Percentiles rank a stretch among this genome's conserved stretches.
Conservation (phyloP, 2,888 invertebrate genomes). For the Bursaphelenchus okinawaensis region DNA sequence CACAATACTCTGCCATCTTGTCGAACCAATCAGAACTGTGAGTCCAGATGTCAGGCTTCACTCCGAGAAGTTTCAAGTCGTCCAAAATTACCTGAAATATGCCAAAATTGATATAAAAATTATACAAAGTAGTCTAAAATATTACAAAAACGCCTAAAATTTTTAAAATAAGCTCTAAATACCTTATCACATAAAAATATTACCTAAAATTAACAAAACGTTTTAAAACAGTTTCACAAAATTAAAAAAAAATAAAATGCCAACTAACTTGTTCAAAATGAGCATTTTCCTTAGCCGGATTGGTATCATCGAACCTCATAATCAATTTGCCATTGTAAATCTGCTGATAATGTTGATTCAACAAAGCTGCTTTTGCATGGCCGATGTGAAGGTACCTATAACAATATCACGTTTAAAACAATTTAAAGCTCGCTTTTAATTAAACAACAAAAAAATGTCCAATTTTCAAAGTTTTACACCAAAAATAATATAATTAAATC, state of each 20-base stretch:
- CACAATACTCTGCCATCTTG: conserved; percentile 78
- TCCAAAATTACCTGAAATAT: conserved; percentile 71
- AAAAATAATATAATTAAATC: background rate
- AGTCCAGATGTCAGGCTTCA: conserved; percentile 84
- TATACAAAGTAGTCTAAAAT: background rate
- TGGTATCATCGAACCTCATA: conserved; percentile 99
- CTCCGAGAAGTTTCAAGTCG: conserved; percentile 81
- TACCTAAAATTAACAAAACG: too few species aligned
- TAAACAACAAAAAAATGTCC: too few species aligned
- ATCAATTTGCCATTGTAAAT: conserved; percentile 86
- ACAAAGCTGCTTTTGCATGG: conserved; percentile 93
- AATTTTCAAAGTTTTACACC: too few species aligned
- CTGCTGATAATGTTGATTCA: conserved; percentile 93
- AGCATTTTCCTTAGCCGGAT: conserved; percentile 94
- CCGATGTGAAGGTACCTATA: conserved; percentile 84
- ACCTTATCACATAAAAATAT: too few species aligned
- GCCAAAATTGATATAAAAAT: background rate
- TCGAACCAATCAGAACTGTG: conserved; percentile 97
- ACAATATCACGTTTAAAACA: conserved; percentile 1
- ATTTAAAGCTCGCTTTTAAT: background rate
- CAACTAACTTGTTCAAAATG: conserved; percentile 82
- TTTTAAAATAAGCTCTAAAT: background rate
- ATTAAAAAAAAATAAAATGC: conserved; percentile 7
- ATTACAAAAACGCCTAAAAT: conserved; percentile 15
- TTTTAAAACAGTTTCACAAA: background rate